phyloP scores from a whole-genome alignment of 1,140 invertebrate genomes.

The Oreohelix idahoensis region DNA sequence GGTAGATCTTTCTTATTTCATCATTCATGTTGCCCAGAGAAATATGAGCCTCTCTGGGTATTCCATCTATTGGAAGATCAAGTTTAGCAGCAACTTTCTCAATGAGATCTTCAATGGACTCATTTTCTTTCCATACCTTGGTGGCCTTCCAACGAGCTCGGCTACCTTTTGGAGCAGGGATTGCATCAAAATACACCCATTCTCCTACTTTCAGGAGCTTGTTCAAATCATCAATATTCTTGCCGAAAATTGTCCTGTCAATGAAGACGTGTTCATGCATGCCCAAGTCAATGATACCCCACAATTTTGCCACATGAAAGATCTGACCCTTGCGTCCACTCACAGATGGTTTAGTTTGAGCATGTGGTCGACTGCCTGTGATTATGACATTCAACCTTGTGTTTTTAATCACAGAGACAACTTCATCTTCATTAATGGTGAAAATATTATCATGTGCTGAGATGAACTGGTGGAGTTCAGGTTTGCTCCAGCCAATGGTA shows the following conservation, averaged over 20 bases:
- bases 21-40: conserved; percentile 66
- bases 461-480: conserved; percentile 70
- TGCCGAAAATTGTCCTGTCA: conserved; percentile 72
- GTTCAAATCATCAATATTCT: conserved; percentile 71
- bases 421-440: conserved; percentile 66
- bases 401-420: conserved; percentile 69
- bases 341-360: conserved; percentile 62
- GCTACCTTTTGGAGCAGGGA: conserved; percentile 73
- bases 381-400: conserved; percentile 72
- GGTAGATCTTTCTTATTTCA: conserved; percentile 66
- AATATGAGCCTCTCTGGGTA: conserved; percentile 53
- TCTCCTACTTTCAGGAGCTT: conserved; percentile 71
- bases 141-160: conserved; percentile 72
- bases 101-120: conserved; percentile 68
- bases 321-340: conserved; percentile 69
- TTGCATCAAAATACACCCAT: conserved; percentile 72
- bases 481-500: conserved; percentile 71
- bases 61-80: conserved; percentile 59
- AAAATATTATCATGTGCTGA: conserved; percentile 69
- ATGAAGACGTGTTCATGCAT: conserved; percentile 75
- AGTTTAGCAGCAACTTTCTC: conserved; percentile 67
- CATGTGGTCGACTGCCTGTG: conserved; percentile 67
- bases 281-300: conserved; percentile 74
- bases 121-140: conserved; percentile 72
- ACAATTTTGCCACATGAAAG: conserved; percentile 73